Conservation (phyloP, 2,888 invertebrate genomes). For the Lycophotia porphyrea region DNA sequence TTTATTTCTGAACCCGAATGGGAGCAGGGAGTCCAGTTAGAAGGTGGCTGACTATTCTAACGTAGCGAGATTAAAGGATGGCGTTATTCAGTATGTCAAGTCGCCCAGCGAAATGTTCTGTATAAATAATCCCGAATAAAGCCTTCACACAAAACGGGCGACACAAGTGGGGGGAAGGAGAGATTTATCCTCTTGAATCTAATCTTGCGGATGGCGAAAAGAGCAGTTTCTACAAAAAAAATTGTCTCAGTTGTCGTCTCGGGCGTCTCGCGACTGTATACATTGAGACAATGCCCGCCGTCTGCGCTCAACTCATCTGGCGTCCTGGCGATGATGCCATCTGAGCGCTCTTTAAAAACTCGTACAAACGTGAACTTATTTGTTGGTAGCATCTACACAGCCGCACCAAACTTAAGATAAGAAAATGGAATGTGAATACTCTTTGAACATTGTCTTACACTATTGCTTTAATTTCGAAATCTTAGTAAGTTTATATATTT, state of each 20-base stretch:
- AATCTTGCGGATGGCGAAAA: conserved; percentile 88
- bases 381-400: conserved; percentile 31
- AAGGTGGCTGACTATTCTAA: conserved; percentile 72
- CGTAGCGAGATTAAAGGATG: conserved; percentile 77
- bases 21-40: conserved; percentile 60
- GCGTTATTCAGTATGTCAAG: conserved; percentile 83
- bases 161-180: conserved; percentile 82
- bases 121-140: conserved; percentile 88
- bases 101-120: conserved; percentile 81
- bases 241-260: conserved; percentile 79
- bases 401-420: conserved; percentile 18
- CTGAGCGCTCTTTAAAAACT: conserved; percentile 68
- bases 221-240: conserved; percentile 85
- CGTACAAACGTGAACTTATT: conserved; percentile 42
- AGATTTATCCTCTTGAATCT: conserved; percentile 89
- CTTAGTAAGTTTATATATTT: not conserved
- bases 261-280: conserved; percentile 71
- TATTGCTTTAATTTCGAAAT: conserved; percentile 6
- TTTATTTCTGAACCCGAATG: conserved; percentile 55
- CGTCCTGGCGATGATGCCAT: conserved; percentile 71
- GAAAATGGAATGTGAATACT: conserved; percentile 15
- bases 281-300: conserved; percentile 78
- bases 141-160: conserved; percentile 85
- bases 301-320: conserved; percentile 79
- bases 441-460: not conserved